A percentile compares a stretch with the other conserved stretches of the same genome.
Conservation (phyloP, 2,888 invertebrate genomes). For the Diplazon laetatorius region DNA sequence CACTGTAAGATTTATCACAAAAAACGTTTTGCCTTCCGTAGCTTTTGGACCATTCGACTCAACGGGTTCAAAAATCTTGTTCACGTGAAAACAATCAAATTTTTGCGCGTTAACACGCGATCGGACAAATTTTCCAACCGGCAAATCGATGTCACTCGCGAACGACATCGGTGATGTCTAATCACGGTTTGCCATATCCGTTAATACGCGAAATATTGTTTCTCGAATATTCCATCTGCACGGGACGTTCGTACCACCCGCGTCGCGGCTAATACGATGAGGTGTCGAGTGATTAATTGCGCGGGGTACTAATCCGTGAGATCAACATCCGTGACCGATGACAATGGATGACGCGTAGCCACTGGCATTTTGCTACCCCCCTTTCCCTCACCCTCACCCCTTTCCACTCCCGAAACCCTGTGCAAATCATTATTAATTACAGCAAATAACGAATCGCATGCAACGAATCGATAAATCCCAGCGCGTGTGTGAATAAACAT, state of each 20-base stretch:
- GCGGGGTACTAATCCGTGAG: constrained; percentile 8
- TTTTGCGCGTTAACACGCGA: background rate
- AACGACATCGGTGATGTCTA: background rate
- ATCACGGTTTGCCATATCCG: background rate
- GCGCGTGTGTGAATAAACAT: constrained; percentile 23
- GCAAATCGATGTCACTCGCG: background rate
- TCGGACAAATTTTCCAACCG: background rate
- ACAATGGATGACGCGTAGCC: constrained; percentile 22
- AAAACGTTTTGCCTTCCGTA: too few relatives aligned
- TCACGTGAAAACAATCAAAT: background rate
- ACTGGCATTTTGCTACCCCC: background rate
- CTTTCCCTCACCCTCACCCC: background rate
- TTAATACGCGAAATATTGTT: constrained; percentile 23
- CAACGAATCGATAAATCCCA: constrained; percentile 19
- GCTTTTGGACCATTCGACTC: too few relatives aligned
- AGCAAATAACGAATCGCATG: constrained; percentile 27
- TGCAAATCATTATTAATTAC: constrained; percentile 34
- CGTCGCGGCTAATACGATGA: constrained; percentile 23
- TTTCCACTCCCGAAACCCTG: background rate
- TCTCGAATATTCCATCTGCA: constrained; percentile 19
- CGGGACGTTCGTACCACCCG: background rate
- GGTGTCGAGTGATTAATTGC: constrained; percentile 35
- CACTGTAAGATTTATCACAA: too few relatives aligned
- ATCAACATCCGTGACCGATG: constrained; percentile 44
- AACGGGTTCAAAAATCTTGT: too few relatives aligned